These are phyloP conservation scores for Matsumurasca onukii DNA, from an alignment of 1,140 invertebrate genomes.

Conservation along the genomic window DNA sequence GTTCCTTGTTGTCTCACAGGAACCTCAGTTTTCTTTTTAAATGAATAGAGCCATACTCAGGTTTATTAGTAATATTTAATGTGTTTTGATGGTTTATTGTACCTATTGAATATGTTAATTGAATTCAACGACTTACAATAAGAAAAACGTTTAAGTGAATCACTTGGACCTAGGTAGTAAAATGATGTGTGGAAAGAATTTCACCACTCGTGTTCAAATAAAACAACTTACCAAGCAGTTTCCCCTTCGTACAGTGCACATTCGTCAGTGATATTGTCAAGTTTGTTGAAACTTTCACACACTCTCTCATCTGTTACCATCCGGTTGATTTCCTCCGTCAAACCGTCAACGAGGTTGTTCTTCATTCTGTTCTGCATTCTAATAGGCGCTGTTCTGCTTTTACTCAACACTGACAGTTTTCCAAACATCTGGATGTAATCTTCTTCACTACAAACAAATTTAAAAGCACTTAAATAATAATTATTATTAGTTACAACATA, in stretches of 20 bases:
- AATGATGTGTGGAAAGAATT: background rate
- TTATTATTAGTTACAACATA: too few relatives aligned
- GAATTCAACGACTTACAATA: too few relatives aligned
- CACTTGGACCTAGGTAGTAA: background rate
- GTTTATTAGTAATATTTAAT: background rate
- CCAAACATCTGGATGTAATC: background rate
- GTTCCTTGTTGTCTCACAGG: too few relatives aligned
- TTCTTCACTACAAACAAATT: background rate
- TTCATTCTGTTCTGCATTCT: conserved; percentile 18
- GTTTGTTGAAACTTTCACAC: background rate
- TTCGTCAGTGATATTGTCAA: conserved; percentile 2
- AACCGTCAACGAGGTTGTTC: background rate
- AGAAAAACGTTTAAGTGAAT: too few relatives aligned
- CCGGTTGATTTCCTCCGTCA: background rate
- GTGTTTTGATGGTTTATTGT: too few relatives aligned
- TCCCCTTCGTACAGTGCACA: background rate
- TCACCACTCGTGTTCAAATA: background rate
- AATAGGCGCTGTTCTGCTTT: background rate
- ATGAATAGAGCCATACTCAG: background rate
- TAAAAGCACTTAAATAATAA: too few relatives aligned
- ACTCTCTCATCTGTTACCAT: background rate
- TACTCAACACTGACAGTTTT: background rate
- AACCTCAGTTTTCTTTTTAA: too few relatives aligned
- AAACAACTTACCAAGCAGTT: conserved; percentile 15
- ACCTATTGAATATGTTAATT: too few relatives aligned